Base-by-base conservation (phyloP, 2,797 vertebrate species). In the Odontamblyopus rebecca region DNA sequence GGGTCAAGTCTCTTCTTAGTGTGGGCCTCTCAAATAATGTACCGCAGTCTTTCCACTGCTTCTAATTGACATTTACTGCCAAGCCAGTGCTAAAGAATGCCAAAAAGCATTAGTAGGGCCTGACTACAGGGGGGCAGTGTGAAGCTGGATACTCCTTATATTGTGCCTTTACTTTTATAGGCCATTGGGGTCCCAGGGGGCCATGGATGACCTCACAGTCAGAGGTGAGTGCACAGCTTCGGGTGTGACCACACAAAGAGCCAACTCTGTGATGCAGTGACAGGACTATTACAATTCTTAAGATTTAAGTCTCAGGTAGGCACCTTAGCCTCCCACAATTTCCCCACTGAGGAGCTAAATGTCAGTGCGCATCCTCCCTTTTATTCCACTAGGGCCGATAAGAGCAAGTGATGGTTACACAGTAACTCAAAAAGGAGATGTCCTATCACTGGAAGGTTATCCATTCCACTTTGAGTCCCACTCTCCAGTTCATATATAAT, bases 51-150 rank as follows among this genome's bases (percentile, higher is more conserved):
- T 72, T 71, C 74, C 79, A 62, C 56, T 56, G 80, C 75, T 80
- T 79, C 85, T 79, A 79, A 82, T 48, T 92, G 90, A 90, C 89
- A 91, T 92, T 91, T 92, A 89, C 61, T 78, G 75, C 44, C 0
- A 44, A 77, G 38, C 74, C 74, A 75, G 51, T 73, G 69, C 69
- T 68, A 73, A 80, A 81, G 73, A 71, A 74, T 85, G 79, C 71
- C 81, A 87, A 76, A 84, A 86, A 88, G 82, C 82, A 77, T 82
- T 53, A 87, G 87, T 87, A 75, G 75, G 84, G 72, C 5, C 59
- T 6, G 73, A 76, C 85, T 15, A 1, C 67, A 51, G 88, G 87
- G 82, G 84, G 76, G 80, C 86, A 76, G 74, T 70, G 77, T 6
- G 13, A 77, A 77, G 71, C 72, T 61, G 76, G 72, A 79, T 82